Evolutionary conservation across 2,113 vertebrate genomes (phyloP).

Genomic region (Heptranchias perlo): DNA sequence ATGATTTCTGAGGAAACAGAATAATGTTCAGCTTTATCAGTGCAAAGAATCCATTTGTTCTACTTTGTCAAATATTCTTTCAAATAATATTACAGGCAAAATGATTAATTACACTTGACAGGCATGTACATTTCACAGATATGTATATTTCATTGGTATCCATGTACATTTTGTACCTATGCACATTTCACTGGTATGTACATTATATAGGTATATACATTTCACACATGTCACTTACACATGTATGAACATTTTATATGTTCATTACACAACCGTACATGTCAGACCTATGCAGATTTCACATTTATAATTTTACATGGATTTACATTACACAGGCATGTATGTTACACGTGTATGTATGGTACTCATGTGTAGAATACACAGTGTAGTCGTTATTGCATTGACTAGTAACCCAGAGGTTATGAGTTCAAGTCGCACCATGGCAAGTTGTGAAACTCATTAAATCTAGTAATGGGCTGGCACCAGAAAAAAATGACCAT

Average conservation of each 20-base stretch:
- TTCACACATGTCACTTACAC: no score
- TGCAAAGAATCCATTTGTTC: background rate
- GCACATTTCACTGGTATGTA: background rate
- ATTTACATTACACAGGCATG: background rate
- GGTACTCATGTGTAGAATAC: background rate
- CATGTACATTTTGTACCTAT: background rate
- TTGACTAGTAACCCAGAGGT: no score
- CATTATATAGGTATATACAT: no score
- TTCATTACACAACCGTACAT: background rate
- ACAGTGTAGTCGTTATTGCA: no score
- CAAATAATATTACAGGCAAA: background rate
- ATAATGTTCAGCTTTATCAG: conserved; percentile 8
- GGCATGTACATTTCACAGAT: background rate
- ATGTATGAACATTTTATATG: background rate
- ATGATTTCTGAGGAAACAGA: conserved; percentile 66
- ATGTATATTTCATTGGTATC: background rate
- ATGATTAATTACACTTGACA: background rate
- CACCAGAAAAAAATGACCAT: background rate
- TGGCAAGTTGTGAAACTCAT: background rate
- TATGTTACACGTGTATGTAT: background rate
- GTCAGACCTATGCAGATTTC: background rate
- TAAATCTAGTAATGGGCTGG: background rate
- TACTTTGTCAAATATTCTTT: background rate
- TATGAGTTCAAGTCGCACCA: no score
- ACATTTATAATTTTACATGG: background rate